A percentile compares a stretch with the other conserved stretches of the same genome.
These are phyloP conservation scores for Itoplectis maculator DNA, from an alignment of 2,888 invertebrate genomes.

Conservation along the genomic window DNA sequence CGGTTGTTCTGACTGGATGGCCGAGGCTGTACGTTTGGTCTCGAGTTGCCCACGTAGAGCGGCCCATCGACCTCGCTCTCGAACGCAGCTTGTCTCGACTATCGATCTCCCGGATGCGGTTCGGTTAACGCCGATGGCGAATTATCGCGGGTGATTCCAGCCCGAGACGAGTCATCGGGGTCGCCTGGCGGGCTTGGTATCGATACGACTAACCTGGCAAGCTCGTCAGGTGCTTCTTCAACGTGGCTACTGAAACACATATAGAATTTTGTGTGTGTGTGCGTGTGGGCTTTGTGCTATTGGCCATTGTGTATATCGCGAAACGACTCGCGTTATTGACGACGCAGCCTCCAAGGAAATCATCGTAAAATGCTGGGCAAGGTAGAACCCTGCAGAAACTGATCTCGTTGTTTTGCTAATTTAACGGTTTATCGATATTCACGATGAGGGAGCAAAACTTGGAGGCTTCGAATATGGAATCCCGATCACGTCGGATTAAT, in stretches of 20 bases:
- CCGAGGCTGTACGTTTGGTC: not conserved
- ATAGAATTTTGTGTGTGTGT: not conserved
- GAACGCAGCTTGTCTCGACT: conserved; percentile 36
- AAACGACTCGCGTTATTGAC: too few relatives aligned
- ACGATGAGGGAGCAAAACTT: too few relatives aligned
- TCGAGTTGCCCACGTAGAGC: not conserved
- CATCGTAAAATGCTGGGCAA: too few relatives aligned
- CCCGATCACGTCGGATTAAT: too few relatives aligned
- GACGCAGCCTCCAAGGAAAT: too few relatives aligned
- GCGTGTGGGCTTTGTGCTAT: not conserved
- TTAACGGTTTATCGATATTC: too few relatives aligned
- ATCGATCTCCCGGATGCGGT: conserved; percentile 49
- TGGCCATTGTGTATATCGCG: conserved; percentile 5
- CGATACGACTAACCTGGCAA: too few relatives aligned
- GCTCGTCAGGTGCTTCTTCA: conserved; percentile 27
- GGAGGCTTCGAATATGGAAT: too few relatives aligned
- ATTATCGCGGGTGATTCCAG: conserved; percentile 27
- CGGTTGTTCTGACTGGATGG: conserved; percentile 16
- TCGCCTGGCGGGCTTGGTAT: not conserved
- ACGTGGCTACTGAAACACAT: conserved; percentile 7
- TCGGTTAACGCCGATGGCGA: conserved; percentile 42
- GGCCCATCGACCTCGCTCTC: conserved; percentile 29
- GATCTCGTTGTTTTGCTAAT: too few relatives aligned
- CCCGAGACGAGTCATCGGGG: conserved; percentile 47
- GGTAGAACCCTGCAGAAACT: too few relatives aligned